A percentile compares a stretch with the other conserved stretches of the same genome.
Conservation (phyloP, 2,797 vertebrate species). For the Bovichtus diacanthus region DNA sequence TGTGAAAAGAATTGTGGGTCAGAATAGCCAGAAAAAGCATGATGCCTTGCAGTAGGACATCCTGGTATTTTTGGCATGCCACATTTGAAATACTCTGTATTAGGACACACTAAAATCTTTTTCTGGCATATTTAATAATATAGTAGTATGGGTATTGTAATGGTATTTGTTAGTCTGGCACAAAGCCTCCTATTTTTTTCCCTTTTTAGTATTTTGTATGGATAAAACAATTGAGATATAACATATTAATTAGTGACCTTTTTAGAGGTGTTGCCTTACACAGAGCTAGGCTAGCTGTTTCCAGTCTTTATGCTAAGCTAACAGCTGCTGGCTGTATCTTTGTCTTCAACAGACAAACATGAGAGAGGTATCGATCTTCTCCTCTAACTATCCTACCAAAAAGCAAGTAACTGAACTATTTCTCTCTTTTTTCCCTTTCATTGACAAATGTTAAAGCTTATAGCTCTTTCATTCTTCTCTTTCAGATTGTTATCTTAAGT, state of each 20-base stretch:
- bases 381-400: neutral
- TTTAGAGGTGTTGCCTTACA: neutral
- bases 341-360: neutral
- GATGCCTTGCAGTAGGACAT: too few species aligned
- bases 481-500: constrained; percentile 14
- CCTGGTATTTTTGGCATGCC: too few species aligned
- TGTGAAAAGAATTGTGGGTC: too few species aligned
- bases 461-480: neutral
- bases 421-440: constrained; percentile 17
- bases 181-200: neutral
- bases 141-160: too few species aligned
- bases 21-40: too few species aligned
- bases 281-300: neutral
- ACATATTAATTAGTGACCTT: neutral
- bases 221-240: neutral
- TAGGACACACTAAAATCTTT: too few species aligned
- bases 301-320: neutral
- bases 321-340: neutral
- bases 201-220: neutral
- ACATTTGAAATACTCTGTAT: too few species aligned
- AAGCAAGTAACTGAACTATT: neutral
- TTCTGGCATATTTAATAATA: too few species aligned
- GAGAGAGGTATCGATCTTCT: neutral
- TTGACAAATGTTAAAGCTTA: constrained; percentile 11
- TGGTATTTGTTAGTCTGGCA: too few species aligned